Evolutionary conservation across 2,113 vertebrate genomes (phyloP), one percentile per base, ranked within the genome.

Genomic region (Egretta garzetta): DNA sequence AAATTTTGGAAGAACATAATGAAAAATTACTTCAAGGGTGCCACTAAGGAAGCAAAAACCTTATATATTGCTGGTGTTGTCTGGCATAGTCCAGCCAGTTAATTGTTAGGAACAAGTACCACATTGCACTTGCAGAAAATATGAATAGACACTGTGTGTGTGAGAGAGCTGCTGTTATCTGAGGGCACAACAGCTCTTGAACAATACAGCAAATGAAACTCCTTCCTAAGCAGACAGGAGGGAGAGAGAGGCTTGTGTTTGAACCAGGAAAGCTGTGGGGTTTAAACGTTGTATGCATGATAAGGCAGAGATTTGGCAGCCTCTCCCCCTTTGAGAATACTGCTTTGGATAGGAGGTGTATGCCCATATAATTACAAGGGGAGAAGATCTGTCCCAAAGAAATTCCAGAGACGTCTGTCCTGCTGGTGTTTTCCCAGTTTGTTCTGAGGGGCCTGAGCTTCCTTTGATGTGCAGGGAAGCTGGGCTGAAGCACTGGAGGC

Each of bases 271-370:
- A 93, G 70, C 70, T 27, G 27, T 76, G 56, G 2, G 62, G 91
- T 85, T 52, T 30, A 53, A 93, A 19, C 45, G 68, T 8, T 50
- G 23, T 45, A 50, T 63, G 77, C 70, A 47, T 10, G 71, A 50
- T 80, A 94, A 93, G 84, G 77, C 87, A 83, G 52, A 70, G 67
- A 84, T 41, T 52, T 94, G 93, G 81, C 95, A 95, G 89, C 79
- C 22, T 52, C 52, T 72, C 3, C 45, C 64, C 43, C 81, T 14
- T 21, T 68, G 66, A 80, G 70, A 90, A 60, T 37, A 50, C 14
- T 70, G 74, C 81, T 64, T 72, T 72, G 71, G 77, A 86, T 62
- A 87, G 93, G 90, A 91, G 66, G 84, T 93, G 58, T 28, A 16
- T 95, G 60, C 41, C 93, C 60, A 79, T 47, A 10, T 20, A 75